Evolutionary conservation across 2,113 vertebrate genomes (phyloP).

Genomic region (Salvelinus alpinus): DNA sequence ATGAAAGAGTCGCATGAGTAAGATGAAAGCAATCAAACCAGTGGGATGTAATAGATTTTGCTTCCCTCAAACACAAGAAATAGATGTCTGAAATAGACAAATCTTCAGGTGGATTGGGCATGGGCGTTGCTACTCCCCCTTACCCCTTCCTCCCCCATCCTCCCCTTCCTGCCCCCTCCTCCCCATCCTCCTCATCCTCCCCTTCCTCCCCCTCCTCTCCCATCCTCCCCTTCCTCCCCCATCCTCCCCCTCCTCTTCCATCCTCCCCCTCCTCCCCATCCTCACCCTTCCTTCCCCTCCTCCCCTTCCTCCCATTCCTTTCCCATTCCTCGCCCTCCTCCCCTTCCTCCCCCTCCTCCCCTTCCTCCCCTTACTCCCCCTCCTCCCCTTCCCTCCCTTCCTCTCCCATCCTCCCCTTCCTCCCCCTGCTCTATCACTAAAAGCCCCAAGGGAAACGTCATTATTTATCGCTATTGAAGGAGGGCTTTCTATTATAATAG

Average conservation of each 20-base stretch:
- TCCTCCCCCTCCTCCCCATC: background rate
- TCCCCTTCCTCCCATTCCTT: background rate
- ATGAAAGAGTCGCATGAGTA: too few species aligned
- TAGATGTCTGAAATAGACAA: too few species aligned
- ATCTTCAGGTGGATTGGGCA: too few species aligned
- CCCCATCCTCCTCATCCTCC: too few species aligned
- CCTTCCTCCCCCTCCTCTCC: background rate
- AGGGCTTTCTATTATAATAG: slow-evolving; percentile 41
- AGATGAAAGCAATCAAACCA: too few species aligned
- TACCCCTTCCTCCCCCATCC: background rate
- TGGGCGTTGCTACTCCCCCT: too few species aligned
- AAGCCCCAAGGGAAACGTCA: slow-evolving; percentile 4
- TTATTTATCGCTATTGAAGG: slow-evolving; percentile 26
- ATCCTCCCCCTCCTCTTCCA: background rate
- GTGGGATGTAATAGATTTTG: too few species aligned
- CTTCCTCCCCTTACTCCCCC: background rate
- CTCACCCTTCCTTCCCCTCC: background rate
- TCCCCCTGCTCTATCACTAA: slow-evolving; percentile 10
- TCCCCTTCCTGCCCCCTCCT: too few species aligned
- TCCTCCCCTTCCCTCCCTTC: background rate
- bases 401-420: background rate
- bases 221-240: background rate
- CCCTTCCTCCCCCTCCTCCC: background rate
- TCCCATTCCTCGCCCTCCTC: too few species aligned
- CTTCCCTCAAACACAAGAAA: too few species aligned